Evolutionary conservation across 2,113 vertebrate genomes (phyloP).

Genomic region (Pipa parva): DNA sequence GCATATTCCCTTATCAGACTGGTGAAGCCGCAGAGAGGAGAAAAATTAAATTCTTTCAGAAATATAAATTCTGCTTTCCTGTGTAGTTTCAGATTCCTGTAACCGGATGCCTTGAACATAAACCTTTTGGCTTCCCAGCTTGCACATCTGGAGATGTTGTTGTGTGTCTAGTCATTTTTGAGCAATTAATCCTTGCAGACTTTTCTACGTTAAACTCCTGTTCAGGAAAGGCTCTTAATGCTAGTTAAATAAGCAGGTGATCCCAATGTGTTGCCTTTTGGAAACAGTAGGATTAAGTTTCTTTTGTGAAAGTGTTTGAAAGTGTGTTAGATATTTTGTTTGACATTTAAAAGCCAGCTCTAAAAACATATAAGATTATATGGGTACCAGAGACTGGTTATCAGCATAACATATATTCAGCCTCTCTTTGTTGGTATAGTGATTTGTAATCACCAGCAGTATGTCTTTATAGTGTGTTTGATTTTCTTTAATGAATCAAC

Average conservation of each 20-base stretch:
- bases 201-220: conserved; percentile 21
- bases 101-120: conserved; percentile 39
- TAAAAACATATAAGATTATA: conserved; percentile 46
- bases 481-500: too few relatives aligned
- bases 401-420: not conserved
- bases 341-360: conserved; percentile 40
- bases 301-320: conserved; percentile 44
- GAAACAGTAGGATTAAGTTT: conserved; percentile 41
- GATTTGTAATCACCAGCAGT: not conserved
- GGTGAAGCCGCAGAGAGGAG: conserved; percentile 16
- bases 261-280: conserved; percentile 30
- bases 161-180: conserved; percentile 23
- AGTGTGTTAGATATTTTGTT: conserved; percentile 43
- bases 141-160: conserved; percentile 18
- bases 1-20: conserved; percentile 30
- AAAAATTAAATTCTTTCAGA: not conserved
- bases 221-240: conserved; percentile 28
- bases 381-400: conserved; percentile 4
- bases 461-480: not conserved
- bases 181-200: conserved; percentile 23
- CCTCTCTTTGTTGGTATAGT: not conserved
- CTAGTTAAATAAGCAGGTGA: conserved; percentile 9
- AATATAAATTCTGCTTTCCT: conserved; percentile 8
- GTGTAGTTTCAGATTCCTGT: conserved; percentile 42
- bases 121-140: conserved; percentile 38